Conservation (phyloP, 2,888 invertebrate genomes). For the Drosophila pseudotakahashii region DNA sequence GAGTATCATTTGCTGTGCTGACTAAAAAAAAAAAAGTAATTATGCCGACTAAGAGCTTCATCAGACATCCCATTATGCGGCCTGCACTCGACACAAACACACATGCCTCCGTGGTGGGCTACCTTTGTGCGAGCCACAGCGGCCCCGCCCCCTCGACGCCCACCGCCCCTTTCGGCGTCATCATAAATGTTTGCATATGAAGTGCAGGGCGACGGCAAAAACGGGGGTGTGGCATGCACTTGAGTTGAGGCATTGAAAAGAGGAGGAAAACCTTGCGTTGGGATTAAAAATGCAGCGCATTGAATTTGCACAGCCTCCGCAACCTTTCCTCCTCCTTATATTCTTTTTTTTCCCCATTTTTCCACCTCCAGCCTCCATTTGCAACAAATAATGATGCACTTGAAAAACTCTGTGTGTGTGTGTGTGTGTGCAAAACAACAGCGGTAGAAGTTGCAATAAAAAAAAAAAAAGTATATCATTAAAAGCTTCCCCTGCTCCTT, state of each 20-base stretch:
- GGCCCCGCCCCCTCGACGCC: slow-evolving; percentile 14
- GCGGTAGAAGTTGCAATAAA: slow-evolving; percentile 31
- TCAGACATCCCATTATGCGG: slow-evolving; percentile 79
- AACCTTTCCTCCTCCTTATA: slow-evolving; percentile 8
- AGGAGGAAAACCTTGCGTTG: slow-evolving; percentile 62
- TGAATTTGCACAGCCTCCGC: slow-evolving; percentile 66
- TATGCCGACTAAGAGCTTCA: slow-evolving; percentile 80
- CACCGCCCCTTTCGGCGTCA: slow-evolving; percentile 48
- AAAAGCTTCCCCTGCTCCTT: slow-evolving; percentile 50
- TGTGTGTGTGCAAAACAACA: slow-evolving; percentile 40
- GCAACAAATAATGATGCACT: slow-evolving; percentile 79
- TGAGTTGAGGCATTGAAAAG: slow-evolving; percentile 75
- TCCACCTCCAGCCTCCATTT: slow-evolving; percentile 29
- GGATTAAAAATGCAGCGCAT: slow-evolving; percentile 79
- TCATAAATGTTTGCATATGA: slow-evolving; percentile 78
- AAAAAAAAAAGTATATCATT: slow-evolving; percentile 63
- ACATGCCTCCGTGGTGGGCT: slow-evolving; percentile 28
- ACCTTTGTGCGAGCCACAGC: slow-evolving; percentile 63
- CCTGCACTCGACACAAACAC: slow-evolving; percentile 63
- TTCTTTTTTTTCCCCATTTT: slow-evolving; percentile 1
- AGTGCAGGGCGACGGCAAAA: slow-evolving; percentile 52
- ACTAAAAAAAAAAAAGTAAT: slow-evolving; percentile 72
- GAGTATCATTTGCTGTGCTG: slow-evolving; percentile 52
- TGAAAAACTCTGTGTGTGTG: slow-evolving; percentile 60
- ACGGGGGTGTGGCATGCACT: slow-evolving; percentile 65